Conservation (phyloP, 2,113 vertebrate species). For the Chlamydotis undulata region DNA sequence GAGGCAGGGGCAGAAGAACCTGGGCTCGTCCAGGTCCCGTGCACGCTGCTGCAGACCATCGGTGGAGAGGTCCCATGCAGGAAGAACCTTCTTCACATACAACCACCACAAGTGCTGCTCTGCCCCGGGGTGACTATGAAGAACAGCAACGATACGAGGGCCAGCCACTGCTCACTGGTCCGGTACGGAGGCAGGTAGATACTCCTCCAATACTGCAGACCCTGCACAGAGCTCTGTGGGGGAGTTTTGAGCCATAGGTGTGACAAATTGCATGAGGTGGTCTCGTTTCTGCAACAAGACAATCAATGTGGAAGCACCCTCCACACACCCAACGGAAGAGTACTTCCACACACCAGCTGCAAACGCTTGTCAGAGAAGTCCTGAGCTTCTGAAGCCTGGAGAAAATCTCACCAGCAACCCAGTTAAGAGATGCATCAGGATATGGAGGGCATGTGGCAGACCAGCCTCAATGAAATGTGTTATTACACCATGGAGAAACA, state of each 20-base stretch:
- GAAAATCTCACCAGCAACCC: not conserved
- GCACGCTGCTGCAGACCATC: not conserved
- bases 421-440: not conserved
- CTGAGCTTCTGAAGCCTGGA: not conserved
- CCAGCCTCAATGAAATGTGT: conserved; percentile 35
- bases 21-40: not conserved
- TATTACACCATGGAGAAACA: not conserved
- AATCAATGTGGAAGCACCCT: not conserved
- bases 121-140: not conserved
- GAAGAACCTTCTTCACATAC: not conserved
- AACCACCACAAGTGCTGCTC: not conserved
- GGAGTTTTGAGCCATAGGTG: not conserved
- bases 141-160: not conserved
- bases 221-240: not conserved
- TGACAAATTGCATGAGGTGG: not conserved
- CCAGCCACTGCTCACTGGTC: not conserved
- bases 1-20: not conserved
- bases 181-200: not conserved
- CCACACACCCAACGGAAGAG: not conserved
- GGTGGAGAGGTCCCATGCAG: not conserved
- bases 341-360: not conserved
- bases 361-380: not conserved
- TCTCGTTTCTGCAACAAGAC: not conserved
- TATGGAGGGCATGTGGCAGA: not conserved
- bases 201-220: not conserved